These are phyloP conservation scores for Gymnorhina tibicen DNA, from an alignment of 2,113 vertebrate genomes.

Conservation along the genomic window DNA sequence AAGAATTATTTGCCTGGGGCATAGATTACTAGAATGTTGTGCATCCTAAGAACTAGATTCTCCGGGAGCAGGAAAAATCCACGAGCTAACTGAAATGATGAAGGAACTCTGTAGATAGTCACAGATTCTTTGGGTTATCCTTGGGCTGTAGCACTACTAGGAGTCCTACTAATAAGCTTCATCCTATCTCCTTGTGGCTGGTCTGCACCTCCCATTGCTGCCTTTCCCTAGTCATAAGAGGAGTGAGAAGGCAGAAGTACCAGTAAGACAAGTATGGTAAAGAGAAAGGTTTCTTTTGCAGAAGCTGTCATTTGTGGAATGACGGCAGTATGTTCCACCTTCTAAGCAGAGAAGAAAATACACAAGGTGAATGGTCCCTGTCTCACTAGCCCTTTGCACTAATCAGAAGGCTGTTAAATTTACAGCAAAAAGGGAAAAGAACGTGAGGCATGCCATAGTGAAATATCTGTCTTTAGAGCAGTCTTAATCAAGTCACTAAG, in stretches of 20 bases:
- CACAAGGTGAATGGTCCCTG: not conserved
- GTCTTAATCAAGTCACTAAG: not conserved
- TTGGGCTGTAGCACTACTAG: not conserved
- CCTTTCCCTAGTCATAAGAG: not conserved
- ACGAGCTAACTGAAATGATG: not conserved
- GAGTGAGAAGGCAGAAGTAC: not conserved
- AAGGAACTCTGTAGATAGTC: not conserved
- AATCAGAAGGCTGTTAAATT: not conserved
- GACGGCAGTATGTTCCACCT: not conserved
- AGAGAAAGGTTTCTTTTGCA: not conserved
- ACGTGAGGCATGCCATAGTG: not conserved
- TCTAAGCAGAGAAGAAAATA: not conserved
- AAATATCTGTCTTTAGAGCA: not conserved
- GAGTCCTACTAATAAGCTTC: not conserved
- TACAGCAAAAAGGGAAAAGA: not conserved
- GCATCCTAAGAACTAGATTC: not conserved
- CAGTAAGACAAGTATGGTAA: not conserved
- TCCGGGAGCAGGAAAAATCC: not conserved
- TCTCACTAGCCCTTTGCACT: not conserved
- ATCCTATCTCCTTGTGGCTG: not conserved
- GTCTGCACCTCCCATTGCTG: not conserved
- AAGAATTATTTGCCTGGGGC: not conserved
- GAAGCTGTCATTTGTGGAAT: not conserved
- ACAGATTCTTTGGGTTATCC: not conserved
- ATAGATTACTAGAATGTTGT: not conserved